These are phyloP conservation scores for Ispidina lecontei DNA, from an alignment of 2,797 vertebrate genomes.

Conservation along the genomic window DNA sequence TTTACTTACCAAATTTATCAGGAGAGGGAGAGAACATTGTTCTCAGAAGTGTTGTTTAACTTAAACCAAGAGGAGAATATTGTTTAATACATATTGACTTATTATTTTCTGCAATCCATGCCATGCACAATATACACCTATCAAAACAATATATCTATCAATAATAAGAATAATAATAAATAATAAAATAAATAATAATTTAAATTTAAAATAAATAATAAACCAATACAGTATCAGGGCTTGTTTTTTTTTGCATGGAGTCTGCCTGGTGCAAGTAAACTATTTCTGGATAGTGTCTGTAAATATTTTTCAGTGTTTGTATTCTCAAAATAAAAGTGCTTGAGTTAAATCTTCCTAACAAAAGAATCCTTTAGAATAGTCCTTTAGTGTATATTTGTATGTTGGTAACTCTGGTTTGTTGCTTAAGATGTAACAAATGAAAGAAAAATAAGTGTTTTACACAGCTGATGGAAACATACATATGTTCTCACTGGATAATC, in stretches of 20 bases:
- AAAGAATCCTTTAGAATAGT: not conserved
- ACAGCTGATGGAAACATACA: not conserved
- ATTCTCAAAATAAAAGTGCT: not conserved
- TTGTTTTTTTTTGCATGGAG: not conserved
- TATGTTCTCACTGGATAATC: not conserved
- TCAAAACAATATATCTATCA: not conserved
- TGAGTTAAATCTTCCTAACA: not conserved
- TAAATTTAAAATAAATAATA: not conserved
- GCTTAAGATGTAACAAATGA: not conserved
- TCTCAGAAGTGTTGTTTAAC: not conserved
- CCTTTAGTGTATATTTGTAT: not conserved
- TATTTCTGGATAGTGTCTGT: not conserved
- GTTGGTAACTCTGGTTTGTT: not conserved
- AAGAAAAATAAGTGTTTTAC: not conserved
- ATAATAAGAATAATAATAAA: no score
- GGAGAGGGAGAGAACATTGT: fast-evolving
- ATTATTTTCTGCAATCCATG: not conserved
- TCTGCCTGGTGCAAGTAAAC: not conserved
- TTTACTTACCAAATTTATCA: not conserved
- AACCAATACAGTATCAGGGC: not conserved
- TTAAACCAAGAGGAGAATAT: not conserved
- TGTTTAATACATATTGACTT: not conserved
- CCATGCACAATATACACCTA: not conserved
- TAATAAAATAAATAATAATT: no score
- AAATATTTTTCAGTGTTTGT: not conserved